Percentiles rank a stretch among this genome's conserved stretches.
Evolutionary conservation across 2,888 invertebrate species (phyloP).

Genomic region (Onthophagus sagittarius): DNA sequence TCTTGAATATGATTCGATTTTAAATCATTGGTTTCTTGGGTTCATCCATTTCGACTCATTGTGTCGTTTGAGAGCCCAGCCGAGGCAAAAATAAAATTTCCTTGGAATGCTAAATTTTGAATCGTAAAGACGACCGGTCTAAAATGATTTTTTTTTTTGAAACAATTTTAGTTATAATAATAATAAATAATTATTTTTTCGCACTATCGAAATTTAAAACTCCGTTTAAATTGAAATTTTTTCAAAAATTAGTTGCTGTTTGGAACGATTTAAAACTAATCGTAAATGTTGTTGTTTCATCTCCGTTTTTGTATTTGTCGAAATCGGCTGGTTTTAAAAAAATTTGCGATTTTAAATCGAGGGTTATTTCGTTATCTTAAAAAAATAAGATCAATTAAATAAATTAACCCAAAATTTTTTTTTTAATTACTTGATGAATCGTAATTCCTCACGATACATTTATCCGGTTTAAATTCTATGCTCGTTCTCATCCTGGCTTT

Average conservation of each 20-base stretch:
- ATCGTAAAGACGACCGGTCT: background rate
- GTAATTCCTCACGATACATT: slow-evolving; percentile 72
- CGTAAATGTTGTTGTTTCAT: slow-evolving; percentile 66
- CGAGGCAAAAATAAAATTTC: no score
- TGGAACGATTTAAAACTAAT: slow-evolving; percentile 83
- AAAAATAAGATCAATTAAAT: background rate
- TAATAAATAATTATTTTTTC: slow-evolving; percentile 58
- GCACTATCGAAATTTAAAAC: slow-evolving; percentile 70
- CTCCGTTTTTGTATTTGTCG: slow-evolving; percentile 60
- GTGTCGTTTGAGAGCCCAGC: slow-evolving; percentile 20
- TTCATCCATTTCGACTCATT: slow-evolving; percentile 37
- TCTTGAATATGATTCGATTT: slow-evolving; percentile 21
- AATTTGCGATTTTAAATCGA: slow-evolving; percentile 60
- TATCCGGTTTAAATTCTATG: slow-evolving; percentile 62
- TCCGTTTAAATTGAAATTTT: slow-evolving; percentile 65
- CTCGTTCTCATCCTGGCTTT: slow-evolving; percentile 75
- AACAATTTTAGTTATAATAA: slow-evolving; percentile 9
- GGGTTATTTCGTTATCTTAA: slow-evolving; percentile 25
- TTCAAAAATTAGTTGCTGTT: slow-evolving; percentile 76
- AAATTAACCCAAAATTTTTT: background rate
- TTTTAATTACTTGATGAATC: slow-evolving; percentile 55
- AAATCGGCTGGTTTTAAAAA: slow-evolving; percentile 71
- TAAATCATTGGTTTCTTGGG: slow-evolving; percentile 25
- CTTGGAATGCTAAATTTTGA: no score
- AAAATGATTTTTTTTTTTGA: background rate